Evolutionary conservation across 37 sponge, comb jelly and placozoan species (phyloP).

Genomic region (Lycopodina hypogea): DNA sequence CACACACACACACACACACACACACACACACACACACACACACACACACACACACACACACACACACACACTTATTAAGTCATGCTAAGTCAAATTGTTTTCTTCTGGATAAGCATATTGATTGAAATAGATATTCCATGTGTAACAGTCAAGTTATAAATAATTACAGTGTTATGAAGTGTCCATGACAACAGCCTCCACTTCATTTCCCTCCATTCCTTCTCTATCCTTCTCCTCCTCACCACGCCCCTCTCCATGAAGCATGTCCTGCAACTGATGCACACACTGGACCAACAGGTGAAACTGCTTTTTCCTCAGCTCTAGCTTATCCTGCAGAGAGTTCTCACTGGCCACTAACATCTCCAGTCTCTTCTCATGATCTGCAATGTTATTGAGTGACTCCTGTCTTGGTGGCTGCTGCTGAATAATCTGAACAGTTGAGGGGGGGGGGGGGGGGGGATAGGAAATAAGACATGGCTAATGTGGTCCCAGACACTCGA

Average conservation of each 20-base stretch:
- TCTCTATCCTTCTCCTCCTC: background rate
- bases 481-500: too few species aligned
- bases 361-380: slow-evolving; percentile 45
- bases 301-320: slow-evolving; percentile 73
- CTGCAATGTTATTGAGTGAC: slow-evolving; percentile 45
- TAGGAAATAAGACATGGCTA: too few species aligned
- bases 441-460: too few species aligned
- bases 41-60: too few species aligned
- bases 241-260: slow-evolving; percentile 2
- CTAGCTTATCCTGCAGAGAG: slow-evolving; percentile 38
- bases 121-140: too few species aligned
- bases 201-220: background rate
- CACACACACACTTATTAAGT: too few species aligned
- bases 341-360: slow-evolving; percentile 11
- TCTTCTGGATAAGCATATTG: too few species aligned
- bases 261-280: slow-evolving; percentile 68
- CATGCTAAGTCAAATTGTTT: too few species aligned
- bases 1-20: too few species aligned
- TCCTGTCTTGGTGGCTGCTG: slow-evolving; percentile 64
- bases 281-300: slow-evolving; percentile 74
- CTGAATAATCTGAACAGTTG: slow-evolving; percentile 74
- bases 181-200: slow-evolving; percentile 34
- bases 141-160: background rate
- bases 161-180: slow-evolving; percentile 15
- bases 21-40: too few species aligned